These are phyloP conservation scores for Sebastes itinus DNA, from an alignment of 2,797 vertebrate species.

Conservation along the genomic window DNA sequence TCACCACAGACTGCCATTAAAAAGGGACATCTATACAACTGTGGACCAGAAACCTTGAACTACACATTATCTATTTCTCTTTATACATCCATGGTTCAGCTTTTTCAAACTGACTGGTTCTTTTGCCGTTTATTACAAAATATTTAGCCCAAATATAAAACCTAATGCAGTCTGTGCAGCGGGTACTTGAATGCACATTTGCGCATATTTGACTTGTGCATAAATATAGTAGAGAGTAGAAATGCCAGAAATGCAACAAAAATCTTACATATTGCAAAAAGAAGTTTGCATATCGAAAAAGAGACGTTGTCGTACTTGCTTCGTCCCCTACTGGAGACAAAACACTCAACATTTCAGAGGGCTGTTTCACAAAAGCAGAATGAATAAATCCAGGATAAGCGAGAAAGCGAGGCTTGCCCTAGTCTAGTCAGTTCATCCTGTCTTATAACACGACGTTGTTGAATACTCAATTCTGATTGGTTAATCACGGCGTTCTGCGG, in stretches of 20 bases:
- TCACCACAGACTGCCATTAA: not conserved
- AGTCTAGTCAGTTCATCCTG: no score
- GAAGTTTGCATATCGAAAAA: not conserved
- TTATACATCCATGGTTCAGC: not conserved
- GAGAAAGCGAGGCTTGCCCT: no score
- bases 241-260: not conserved
- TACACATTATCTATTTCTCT: no score
- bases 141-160: not conserved
- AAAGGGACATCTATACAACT: not conserved
- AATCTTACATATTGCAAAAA: not conserved
- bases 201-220: not conserved
- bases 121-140: not conserved
- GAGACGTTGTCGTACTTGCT: no score
- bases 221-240: not conserved
- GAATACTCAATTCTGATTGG: no score
- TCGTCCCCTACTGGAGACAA: no score
- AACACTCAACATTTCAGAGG: no score
- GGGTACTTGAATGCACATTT: not conserved
- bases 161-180: no score
- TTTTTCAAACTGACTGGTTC: not conserved
- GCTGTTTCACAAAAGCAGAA: no score
- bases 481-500: no score
- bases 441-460: no score
- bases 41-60: not conserved
- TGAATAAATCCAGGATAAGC: no score